Evolutionary conservation across 2,888 invertebrate species (phyloP).

Genomic region (Drosophila lacicola): DNA sequence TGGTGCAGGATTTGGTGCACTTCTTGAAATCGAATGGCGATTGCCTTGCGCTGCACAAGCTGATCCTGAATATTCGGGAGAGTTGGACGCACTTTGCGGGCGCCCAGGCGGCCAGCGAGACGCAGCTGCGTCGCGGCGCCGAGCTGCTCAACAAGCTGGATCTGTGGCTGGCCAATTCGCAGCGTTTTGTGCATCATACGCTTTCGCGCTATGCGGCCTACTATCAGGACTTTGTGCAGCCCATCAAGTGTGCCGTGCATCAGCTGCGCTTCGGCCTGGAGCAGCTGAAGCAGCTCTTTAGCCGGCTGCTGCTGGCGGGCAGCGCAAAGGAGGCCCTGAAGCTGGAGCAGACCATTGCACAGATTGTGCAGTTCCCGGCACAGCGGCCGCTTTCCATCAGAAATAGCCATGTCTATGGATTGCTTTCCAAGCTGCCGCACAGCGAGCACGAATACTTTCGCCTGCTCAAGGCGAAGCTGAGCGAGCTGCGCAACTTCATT

Average conservation of each 20-base stretch:
- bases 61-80: conserved; percentile 63
- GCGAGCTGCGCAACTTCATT: conserved; percentile 89
- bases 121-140: conserved; percentile 53
- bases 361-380: conserved; percentile 82
- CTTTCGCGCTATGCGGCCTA: conserved; percentile 87
- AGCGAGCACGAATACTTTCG: conserved; percentile 81
- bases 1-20: conserved; percentile 83
- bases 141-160: conserved; percentile 81
- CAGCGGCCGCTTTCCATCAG: conserved; percentile 69
- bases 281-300: conserved; percentile 86
- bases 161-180: conserved; percentile 83
- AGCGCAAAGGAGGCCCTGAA: conserved; percentile 68
- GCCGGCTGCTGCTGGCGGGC: conserved; percentile 79
- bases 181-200: conserved; percentile 82
- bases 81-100: conserved; percentile 61
- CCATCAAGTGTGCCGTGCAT: conserved; percentile 89
- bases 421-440: conserved; percentile 76
- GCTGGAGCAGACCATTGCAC: conserved; percentile 69
- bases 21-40: conserved; percentile 83
- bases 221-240: conserved; percentile 92
- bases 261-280: conserved; percentile 89
- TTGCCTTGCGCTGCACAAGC: conserved; percentile 67
- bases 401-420: conserved; percentile 73
- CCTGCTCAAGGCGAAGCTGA: conserved; percentile 89
- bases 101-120: conserved; percentile 25